phyloP scores from a whole-genome alignment of 2,888 invertebrate genomes.

The Aphodius sticticus region DNA sequence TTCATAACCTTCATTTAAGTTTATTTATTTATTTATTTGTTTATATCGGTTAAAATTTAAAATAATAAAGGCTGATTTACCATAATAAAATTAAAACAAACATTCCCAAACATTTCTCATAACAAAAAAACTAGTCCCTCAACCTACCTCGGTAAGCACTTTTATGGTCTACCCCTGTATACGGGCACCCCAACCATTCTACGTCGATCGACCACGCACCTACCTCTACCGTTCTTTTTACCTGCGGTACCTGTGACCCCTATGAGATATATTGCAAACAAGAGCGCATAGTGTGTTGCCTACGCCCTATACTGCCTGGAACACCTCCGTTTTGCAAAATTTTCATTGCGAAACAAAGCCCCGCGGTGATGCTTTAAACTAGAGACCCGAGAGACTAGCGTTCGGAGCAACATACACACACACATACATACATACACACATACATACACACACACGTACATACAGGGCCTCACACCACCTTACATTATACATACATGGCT shows the following conservation, averaged over 20 bases:
- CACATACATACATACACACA: not conserved
- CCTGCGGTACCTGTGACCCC: not conserved
- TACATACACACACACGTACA: not conserved
- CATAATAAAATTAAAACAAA: too few species aligned
- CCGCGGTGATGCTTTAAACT: not conserved
- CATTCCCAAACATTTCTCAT: too few species aligned
- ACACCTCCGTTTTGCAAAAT: not conserved
- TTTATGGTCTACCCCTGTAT: too few species aligned
- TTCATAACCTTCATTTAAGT: too few species aligned
- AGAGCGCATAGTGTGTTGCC: conserved; percentile 36
- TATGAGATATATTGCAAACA: conserved; percentile 28
- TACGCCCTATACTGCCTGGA: conserved; percentile 6
- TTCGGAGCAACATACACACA: not conserved
- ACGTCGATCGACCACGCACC: not conserved
- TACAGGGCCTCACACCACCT: conserved; percentile 5
- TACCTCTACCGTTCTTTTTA: not conserved
- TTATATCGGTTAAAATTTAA: too few species aligned
- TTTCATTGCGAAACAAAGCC: not conserved
- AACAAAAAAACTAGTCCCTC: too few species aligned
- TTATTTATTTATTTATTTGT: too few species aligned
- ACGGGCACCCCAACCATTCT: too few species aligned
- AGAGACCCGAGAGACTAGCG: not conserved
- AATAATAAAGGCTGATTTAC: too few species aligned
- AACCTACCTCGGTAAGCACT: too few species aligned
- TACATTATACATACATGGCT: conserved; percentile 25